Evolutionary conservation across 1,140 invertebrate species (phyloP), one percentile per base, ranked within the genome.

Genomic region (Muscidifurax raptorellus): DNA sequence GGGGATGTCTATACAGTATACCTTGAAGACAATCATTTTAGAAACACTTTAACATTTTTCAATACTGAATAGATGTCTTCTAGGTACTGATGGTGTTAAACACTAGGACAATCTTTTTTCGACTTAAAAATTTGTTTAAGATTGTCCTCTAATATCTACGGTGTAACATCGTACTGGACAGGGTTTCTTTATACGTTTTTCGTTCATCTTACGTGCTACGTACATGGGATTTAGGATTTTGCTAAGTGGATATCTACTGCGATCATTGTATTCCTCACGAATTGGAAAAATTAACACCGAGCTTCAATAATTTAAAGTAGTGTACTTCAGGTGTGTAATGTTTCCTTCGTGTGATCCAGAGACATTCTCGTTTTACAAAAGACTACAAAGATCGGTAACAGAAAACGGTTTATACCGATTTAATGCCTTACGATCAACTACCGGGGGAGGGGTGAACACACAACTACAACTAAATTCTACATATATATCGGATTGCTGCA

Each of bases 381-480:
- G n/a, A 32, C 22, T 36, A 75, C 12, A 25, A 30, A 40, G 36
- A 40, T 40, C 36, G 9, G 36, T 40, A 40, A 40, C 36, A 40
- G 36, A 40, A 72, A 64, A 36, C 52, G 28, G 25, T 74, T 30
- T 74, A 52, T 36, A 40, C 36, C 32, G 13, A 76, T n/a, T 74
- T 28, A 7, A 69, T 44, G 12, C 69, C 69, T 13, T 52, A 32
- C 15, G 66, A 72, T 32, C 22, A 59, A 59, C 52, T 59, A 59
- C 52, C n/a, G 52, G 22, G 22, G 13, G 22, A 59, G 7, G 36
- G 36, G 36, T 32, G 18, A 30, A 72, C 44, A 81, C 28, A 72
- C 30, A 36, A 32, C 28, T 82, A 75, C 30, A n/a, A 74, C n/a
- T 32, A 75, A 66, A 76, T 85, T 76, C 15, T 80, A 80, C 77